A percentile compares a stretch with the other conserved stretches of the same genome.
phyloP scores from a whole-genome alignment of 2,888 invertebrate genomes.

The Heteromyza rotundicornis region DNA sequence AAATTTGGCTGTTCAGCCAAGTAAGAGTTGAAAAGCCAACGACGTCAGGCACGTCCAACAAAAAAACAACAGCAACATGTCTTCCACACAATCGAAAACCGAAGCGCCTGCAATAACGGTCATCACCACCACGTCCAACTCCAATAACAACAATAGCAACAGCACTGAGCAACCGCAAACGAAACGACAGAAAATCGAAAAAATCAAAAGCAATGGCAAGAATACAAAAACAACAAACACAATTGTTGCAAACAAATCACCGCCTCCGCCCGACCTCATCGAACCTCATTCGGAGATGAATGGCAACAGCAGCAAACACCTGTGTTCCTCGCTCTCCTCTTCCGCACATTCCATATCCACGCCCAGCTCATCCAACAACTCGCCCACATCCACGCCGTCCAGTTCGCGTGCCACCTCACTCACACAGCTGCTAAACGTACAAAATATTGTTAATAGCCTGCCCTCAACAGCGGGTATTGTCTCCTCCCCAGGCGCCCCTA shows the following conservation, averaged over 20 bases:
- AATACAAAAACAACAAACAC: conserved; percentile 29
- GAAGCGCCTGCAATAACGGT: conserved; percentile 16
- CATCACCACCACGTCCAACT: conserved; percentile 20
- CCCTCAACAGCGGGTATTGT: conserved; percentile 37
- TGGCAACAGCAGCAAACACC: conserved; percentile 40
- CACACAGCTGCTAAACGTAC: conserved; percentile 49
- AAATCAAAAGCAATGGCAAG: conserved; percentile 33
- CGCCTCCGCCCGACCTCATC: conserved; percentile 46
- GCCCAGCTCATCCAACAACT: conserved; percentile 45
- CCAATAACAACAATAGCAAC: conserved; percentile 65
- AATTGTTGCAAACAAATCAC: conserved; percentile 18
- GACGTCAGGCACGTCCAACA: not conserved
- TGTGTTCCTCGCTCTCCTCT: conserved; percentile 52
- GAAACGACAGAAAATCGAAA: conserved; percentile 79
- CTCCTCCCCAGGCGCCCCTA: conserved; percentile 8
- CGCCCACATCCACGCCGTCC: conserved; percentile 50
- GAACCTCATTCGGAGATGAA: conserved; percentile 36
- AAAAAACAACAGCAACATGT: conserved; percentile 33
- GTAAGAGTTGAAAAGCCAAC: too few relatives aligned
- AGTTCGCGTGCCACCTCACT: conserved; percentile 51
- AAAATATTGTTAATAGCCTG: conserved; percentile 45
- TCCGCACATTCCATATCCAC: conserved; percentile 45
- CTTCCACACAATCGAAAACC: conserved; percentile 32
- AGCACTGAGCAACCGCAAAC: conserved; percentile 80
- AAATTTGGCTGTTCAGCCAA: too few relatives aligned